phyloP scores from a whole-genome alignment of 2,797 vertebrate species.

The Coreius guichenoti region DNA sequence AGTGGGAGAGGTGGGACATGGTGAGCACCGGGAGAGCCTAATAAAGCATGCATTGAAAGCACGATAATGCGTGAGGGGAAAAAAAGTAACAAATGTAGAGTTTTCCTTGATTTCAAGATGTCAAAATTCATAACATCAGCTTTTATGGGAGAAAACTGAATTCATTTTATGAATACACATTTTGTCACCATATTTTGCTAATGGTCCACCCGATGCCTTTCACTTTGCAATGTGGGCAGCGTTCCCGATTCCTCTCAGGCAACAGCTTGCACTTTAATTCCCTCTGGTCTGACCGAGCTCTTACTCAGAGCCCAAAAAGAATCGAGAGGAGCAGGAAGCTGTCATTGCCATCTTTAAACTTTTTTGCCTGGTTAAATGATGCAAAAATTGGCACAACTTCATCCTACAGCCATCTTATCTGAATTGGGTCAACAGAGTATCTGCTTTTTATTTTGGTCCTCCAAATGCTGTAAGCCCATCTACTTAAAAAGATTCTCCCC shows the following conservation, averaged over 20 bases:
- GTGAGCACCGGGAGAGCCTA: no score
- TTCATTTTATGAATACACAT: conserved; percentile 6
- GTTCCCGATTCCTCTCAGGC: conserved; percentile 25
- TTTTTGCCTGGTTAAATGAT: conserved; percentile 39
- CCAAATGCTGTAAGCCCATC: conserved; percentile 9
- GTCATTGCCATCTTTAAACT: conserved; percentile 41
- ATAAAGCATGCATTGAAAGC: no score
- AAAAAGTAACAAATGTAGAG: no score
- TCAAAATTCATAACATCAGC: not conserved
- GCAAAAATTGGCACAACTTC: conserved; percentile 47
- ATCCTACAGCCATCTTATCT: conserved; percentile 20
- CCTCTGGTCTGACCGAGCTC: conserved; percentile 33
- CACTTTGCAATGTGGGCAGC: conserved; percentile 18
- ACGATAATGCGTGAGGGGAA: no score
- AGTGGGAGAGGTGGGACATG: no score
- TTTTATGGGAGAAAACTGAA: not conserved
- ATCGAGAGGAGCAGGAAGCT: conserved; percentile 22
- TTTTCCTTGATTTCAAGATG: not conserved
- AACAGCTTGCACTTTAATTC: conserved; percentile 41
- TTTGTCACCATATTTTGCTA: conserved; percentile 25
- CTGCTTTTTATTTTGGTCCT: conserved; percentile 49
- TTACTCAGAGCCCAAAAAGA: conserved; percentile 19
- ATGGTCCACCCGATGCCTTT: not conserved
- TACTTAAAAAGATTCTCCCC: not conserved
- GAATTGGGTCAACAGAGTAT: conserved; percentile 49